Conservation (phyloP, 2,888 invertebrate species). For the Antheraea yamamai region DNA sequence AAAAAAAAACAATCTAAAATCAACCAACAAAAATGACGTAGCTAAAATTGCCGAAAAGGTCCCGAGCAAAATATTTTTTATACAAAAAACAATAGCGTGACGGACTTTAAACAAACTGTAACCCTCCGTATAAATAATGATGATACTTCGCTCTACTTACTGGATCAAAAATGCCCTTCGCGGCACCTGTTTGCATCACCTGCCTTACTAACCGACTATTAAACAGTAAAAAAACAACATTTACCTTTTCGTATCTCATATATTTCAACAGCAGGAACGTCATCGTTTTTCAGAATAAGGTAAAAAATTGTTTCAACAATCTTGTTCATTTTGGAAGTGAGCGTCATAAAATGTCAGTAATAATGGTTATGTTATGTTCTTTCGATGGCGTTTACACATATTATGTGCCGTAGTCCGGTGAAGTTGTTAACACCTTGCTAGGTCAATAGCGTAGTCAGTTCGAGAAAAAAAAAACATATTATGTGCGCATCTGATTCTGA, state of each 20-base stretch:
- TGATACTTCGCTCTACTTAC: slow-evolving; percentile 58
- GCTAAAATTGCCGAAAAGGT: slow-evolving; percentile 58
- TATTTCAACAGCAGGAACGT: slow-evolving; percentile 53
- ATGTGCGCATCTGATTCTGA: too few species aligned
- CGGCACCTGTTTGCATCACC: slow-evolving; percentile 69
- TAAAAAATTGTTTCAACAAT: not conserved
- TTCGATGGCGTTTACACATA: not conserved
- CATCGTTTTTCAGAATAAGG: slow-evolving; percentile 8
- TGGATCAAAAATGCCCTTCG: slow-evolving; percentile 47
- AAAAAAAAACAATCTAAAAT: slow-evolving; percentile 69
- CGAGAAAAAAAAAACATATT: too few species aligned
- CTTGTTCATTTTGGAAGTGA: slow-evolving; percentile 3
- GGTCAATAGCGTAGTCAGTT: too few species aligned
- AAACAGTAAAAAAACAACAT: slow-evolving; percentile 47
- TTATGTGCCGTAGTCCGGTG: too few species aligned
- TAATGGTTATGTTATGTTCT: not conserved
- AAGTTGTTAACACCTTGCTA: too few species aligned
- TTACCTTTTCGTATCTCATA: slow-evolving; percentile 45
- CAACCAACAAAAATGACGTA: slow-evolving; percentile 69
- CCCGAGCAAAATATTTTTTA: slow-evolving; percentile 50
- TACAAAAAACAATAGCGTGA: slow-evolving; percentile 67
- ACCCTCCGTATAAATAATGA: slow-evolving; percentile 49
- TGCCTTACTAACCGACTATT: slow-evolving; percentile 64
- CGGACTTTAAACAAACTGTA: slow-evolving; percentile 75
- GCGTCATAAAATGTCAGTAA: slow-evolving; percentile 1